These are phyloP conservation scores for Neuroscelio doddi DNA, from an alignment of 2,888 invertebrate species.

Conservation along the genomic window DNA sequence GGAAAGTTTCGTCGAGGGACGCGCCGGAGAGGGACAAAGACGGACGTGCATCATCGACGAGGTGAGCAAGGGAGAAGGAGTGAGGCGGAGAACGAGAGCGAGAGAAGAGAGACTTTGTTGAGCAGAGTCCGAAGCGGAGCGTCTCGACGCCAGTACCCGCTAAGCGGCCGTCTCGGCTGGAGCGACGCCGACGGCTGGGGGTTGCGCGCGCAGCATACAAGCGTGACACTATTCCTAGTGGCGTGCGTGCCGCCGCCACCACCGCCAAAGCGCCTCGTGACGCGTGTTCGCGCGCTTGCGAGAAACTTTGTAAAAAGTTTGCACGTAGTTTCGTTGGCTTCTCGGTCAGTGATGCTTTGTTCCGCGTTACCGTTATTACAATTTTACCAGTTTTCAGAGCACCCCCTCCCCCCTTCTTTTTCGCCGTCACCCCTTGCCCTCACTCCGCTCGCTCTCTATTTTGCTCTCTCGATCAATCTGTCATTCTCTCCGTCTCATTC, in stretches of 20 bases:
- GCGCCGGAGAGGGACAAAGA: constrained; percentile 45
- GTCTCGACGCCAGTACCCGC: constrained; percentile 67
- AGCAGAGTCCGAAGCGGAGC: constrained; percentile 51
- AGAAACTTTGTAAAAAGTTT: constrained; percentile 47
- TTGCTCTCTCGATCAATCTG: constrained; percentile 37
- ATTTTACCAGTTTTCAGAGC: constrained; percentile 4
- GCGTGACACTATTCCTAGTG: constrained; percentile 19
- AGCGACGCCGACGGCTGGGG: constrained; percentile 45
- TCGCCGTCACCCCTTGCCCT: neutral
- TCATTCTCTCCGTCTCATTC: constrained; percentile 48
- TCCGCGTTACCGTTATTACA: constrained; percentile 18
- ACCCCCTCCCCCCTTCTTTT: constrained; percentile 9
- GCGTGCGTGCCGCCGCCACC: constrained; percentile 16
- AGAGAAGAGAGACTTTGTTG: constrained; percentile 34
- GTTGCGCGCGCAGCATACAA: constrained; percentile 46
- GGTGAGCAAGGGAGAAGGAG: constrained; percentile 54
- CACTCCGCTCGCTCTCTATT: constrained; percentile 15
- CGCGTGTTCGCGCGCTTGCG: constrained; percentile 33
- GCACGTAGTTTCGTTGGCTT: constrained; percentile 22
- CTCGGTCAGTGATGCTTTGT: constrained; percentile 17
- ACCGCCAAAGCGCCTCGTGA: constrained; percentile 19
- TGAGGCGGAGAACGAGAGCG: constrained; percentile 54
- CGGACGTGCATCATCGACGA: constrained; percentile 25
- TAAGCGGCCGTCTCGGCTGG: constrained; percentile 69
- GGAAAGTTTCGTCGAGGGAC: constrained; percentile 60